These are phyloP conservation scores for Cotesia glomerata DNA, from an alignment of 1,140 invertebrate genomes.

Conservation along the genomic window DNA sequence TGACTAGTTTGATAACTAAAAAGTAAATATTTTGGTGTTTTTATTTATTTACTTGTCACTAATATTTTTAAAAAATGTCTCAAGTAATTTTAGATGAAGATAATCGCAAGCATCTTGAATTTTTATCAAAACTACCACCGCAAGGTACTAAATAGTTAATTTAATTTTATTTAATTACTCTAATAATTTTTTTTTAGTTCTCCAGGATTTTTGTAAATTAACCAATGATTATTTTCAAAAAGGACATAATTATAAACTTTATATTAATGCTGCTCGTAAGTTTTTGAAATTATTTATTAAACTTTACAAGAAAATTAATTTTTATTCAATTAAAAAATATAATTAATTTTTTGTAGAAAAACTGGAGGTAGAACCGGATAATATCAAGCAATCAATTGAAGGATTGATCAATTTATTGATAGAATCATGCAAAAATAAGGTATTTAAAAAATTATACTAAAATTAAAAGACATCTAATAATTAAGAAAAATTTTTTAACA, in stretches of 20 bases:
- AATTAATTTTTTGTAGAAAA: slow-evolving; percentile 54
- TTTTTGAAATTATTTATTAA: slow-evolving; percentile 16
- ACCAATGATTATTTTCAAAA: slow-evolving; percentile 69
- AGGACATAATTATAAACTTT: slow-evolving; percentile 68
- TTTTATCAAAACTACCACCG: slow-evolving; percentile 44
- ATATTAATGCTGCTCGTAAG: slow-evolving; percentile 65
- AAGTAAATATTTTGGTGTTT: not conserved
- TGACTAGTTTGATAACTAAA: too few species aligned
- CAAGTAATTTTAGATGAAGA: not conserved
- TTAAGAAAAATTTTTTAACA: not conserved
- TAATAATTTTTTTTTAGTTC: slow-evolving; percentile 56
- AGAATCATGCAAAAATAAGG: slow-evolving; percentile 64
- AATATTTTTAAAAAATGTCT: not conserved
- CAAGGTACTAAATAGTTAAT: slow-evolving; percentile 42
- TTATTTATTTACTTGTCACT: too few species aligned
- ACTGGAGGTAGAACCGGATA: slow-evolving; percentile 57
- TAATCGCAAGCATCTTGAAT: slow-evolving; percentile 47
- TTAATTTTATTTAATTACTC: not conserved
- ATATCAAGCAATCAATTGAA: slow-evolving; percentile 63
- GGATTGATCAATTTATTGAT: slow-evolving; percentile 64
- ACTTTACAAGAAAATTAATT: not conserved
- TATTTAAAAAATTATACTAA: slow-evolving; percentile 40
- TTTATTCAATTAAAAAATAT: not conserved
- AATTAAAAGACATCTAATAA: too few species aligned
- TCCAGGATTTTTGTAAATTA: slow-evolving; percentile 72